These are phyloP conservation scores for Cyclina sinensis DNA, from an alignment of 1,140 invertebrate genomes.

Conservation along the genomic window DNA sequence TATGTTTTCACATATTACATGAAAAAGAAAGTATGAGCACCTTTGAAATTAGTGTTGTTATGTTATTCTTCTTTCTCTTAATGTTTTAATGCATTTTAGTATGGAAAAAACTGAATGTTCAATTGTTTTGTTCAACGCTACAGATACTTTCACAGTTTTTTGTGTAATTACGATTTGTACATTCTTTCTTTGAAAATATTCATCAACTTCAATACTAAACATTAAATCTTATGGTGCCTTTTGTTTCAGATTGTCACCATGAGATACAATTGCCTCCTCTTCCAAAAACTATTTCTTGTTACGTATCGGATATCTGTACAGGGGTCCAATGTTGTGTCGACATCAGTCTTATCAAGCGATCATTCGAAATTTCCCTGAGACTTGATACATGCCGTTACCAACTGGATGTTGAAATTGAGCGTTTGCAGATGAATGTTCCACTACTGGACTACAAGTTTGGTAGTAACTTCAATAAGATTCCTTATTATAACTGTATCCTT, in stretches of 20 bases:
- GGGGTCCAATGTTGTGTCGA: constrained; percentile 52
- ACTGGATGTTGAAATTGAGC: constrained; percentile 39
- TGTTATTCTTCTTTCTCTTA: too few relatives aligned
- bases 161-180: too few relatives aligned
- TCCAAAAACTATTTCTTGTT: background rate
- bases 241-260: background rate
- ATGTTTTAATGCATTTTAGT: too few relatives aligned
- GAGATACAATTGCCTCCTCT: constrained; percentile 17
- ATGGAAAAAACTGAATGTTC: too few relatives aligned
- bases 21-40: background rate
- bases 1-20: background rate
- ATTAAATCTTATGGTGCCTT: too few relatives aligned
- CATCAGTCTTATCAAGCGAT: constrained; percentile 13
- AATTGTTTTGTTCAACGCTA: too few relatives aligned
- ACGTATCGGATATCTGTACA: constrained; percentile 21
- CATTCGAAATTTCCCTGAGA: background rate
- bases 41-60: too few relatives aligned
- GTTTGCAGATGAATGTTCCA: background rate
- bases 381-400: constrained; percentile 45
- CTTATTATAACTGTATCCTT: background rate
- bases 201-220: too few relatives aligned
- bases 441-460: constrained; percentile 40
- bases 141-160: too few relatives aligned
- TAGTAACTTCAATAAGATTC: background rate
- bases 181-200: background rate